Conservation (phyloP, 2,888 invertebrate species). For the Meteorus cinctellus region DNA sequence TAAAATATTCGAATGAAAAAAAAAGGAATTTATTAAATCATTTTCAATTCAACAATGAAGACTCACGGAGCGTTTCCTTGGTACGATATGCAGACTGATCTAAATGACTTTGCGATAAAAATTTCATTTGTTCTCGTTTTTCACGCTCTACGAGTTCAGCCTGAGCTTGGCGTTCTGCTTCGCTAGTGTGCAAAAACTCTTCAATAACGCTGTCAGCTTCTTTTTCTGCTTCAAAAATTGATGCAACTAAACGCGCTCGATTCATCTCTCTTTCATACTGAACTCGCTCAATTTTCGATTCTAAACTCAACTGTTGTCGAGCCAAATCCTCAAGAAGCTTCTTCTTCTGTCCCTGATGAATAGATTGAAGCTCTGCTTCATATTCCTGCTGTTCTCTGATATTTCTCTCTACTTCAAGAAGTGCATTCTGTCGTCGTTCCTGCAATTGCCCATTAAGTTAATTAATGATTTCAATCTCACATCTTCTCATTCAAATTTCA, state of each 20-base stretch:
- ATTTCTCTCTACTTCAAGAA: slow-evolving; percentile 78
- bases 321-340: slow-evolving; percentile 77
- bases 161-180: slow-evolving; percentile 78
- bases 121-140: slow-evolving; percentile 79
- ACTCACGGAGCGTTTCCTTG: slow-evolving; percentile 78
- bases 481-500: not conserved
- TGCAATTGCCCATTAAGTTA: slow-evolving; percentile 58
- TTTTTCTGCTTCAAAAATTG: slow-evolving; percentile 75
- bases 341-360: slow-evolving; percentile 78
- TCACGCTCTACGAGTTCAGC: slow-evolving; percentile 79
- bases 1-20: slow-evolving; percentile 32
- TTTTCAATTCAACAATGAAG: not conserved
- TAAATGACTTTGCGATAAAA: slow-evolving; percentile 77
- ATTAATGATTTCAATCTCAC: not conserved
- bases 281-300: slow-evolving; percentile 80
- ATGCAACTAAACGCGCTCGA: slow-evolving; percentile 63
- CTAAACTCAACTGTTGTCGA: slow-evolving; percentile 80
- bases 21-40: slow-evolving; percentile 29
- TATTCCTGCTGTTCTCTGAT: slow-evolving; percentile 79
- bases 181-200: slow-evolving; percentile 79
- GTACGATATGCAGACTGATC: slow-evolving; percentile 76
- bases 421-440: slow-evolving; percentile 76
- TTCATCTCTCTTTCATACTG: slow-evolving; percentile 79
- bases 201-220: slow-evolving; percentile 80
- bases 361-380: slow-evolving; percentile 80